phyloP scores from a whole-genome alignment of 2,888 invertebrate genomes.

The Eupeodes latifasciatus region DNA sequence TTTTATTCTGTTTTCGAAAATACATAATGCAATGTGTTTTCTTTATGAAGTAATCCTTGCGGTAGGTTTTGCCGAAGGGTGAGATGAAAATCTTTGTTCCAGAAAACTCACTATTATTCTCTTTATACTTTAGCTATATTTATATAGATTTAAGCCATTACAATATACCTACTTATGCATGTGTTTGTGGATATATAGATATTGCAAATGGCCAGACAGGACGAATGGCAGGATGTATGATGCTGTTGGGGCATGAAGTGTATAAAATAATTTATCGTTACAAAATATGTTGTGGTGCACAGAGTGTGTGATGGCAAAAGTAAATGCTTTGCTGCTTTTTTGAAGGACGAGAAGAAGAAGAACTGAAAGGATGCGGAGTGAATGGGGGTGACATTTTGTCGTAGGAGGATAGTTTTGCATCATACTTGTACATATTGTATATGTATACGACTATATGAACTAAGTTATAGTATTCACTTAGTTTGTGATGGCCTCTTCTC shows the following conservation, averaged over 20 bases:
- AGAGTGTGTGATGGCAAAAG: constrained; percentile 25
- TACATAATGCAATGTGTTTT: constrained; percentile 43
- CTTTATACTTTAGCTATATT: background rate
- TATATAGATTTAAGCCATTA: constrained; percentile 10
- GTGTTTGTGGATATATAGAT: background rate
- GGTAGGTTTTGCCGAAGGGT: constrained; percentile 7
- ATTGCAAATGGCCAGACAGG: constrained; percentile 15
- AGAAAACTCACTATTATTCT: constrained; percentile 32
- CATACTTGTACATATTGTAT: background rate
- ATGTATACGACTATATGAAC: background rate
- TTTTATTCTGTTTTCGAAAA: constrained; percentile 3
- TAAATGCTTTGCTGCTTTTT: constrained; percentile 42
- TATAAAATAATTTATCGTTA: constrained; percentile 59
- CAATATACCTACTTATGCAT: background rate
- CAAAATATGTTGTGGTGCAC: constrained; percentile 46
- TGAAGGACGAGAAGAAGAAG: background rate
- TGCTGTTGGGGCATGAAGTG: constrained; percentile 1
- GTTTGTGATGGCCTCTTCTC: background rate
- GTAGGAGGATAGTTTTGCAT: constrained; percentile 29
- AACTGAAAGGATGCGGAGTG: background rate
- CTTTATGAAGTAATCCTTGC: constrained; percentile 59
- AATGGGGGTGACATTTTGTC: background rate
- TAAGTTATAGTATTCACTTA: constrained; percentile 26
- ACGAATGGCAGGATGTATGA: constrained; percentile 7
- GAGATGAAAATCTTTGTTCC: constrained; percentile 41